Evolutionary conservation across 2,113 vertebrate genomes (phyloP).

Genomic region (Dicerorhinus sumatrensis): DNA sequence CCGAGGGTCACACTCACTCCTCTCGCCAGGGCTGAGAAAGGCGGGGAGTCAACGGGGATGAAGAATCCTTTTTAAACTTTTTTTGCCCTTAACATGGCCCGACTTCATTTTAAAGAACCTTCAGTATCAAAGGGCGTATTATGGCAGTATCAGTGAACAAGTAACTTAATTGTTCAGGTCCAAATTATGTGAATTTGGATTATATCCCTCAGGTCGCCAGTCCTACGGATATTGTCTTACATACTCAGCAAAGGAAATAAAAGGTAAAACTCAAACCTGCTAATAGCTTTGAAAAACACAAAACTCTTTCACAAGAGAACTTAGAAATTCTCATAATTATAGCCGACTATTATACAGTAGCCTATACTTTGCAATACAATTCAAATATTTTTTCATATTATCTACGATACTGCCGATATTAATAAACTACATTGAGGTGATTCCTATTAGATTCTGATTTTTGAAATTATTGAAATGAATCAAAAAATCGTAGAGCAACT

Average conservation of each 20-base stretch:
- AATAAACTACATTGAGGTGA: neutral
- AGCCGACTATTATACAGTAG: neutral
- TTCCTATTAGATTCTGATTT: neutral
- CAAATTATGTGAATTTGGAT: neutral
- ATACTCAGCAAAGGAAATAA: neutral
- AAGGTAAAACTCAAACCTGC: neutral
- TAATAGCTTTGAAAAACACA: neutral
- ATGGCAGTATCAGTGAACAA: neutral
- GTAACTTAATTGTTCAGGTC: slow-evolving; percentile 9
- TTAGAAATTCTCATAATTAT: slow-evolving; percentile 22
- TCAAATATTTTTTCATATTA: neutral
- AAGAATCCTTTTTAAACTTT: neutral
- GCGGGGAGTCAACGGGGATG: neutral
- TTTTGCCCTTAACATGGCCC: neutral
- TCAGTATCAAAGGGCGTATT: neutral
- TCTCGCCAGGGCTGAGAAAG: neutral
- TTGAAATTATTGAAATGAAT: neutral
- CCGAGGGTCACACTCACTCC: neutral
- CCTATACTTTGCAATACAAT: neutral
- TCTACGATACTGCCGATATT: neutral
- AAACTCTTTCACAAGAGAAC: neutral
- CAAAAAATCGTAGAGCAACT: neutral
- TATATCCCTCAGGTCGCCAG: neutral
- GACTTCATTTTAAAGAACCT: slow-evolving; percentile 31
- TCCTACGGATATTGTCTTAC: neutral